Conservation (phyloP, 2,888 invertebrate species). For the Seira ritae region DNA sequence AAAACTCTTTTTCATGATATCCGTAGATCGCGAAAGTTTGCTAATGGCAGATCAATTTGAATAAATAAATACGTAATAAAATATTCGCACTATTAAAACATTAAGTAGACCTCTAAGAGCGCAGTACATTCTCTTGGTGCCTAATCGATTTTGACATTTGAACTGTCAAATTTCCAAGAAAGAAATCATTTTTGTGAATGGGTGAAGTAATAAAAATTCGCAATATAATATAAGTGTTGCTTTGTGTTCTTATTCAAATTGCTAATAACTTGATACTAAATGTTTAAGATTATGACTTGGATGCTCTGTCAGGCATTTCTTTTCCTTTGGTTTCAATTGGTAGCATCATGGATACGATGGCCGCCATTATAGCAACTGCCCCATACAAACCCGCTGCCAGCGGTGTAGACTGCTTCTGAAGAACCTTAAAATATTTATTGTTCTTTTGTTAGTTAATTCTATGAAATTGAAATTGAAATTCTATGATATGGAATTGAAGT, state of each 20-base stretch:
- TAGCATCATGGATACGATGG: constrained; percentile 85
- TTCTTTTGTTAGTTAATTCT: neutral
- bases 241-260: constrained; percentile 34
- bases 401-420: constrained; percentile 84
- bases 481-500: too few species aligned
- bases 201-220: neutral
- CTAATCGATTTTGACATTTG: neutral
- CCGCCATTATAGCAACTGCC: constrained; percentile 85
- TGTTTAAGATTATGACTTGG: constrained; percentile 41
- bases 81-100: too few species aligned
- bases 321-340: constrained; percentile 91
- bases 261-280: too few species aligned
- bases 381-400: constrained; percentile 84
- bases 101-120: too few species aligned
- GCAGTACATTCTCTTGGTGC: too few species aligned
- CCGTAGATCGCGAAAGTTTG: too few species aligned
- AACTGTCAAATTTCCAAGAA: neutral
- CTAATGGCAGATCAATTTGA: too few species aligned
- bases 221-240: neutral
- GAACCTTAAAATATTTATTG: constrained; percentile 79
- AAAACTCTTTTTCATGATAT: too few species aligned
- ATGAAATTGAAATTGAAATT: neutral
- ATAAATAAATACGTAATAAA: too few species aligned
- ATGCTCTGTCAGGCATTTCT: constrained; percentile 77
- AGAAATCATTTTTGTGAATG: neutral